phyloP scores from a whole-genome alignment of 2,113 vertebrate species.

The Uria lomvia region DNA sequence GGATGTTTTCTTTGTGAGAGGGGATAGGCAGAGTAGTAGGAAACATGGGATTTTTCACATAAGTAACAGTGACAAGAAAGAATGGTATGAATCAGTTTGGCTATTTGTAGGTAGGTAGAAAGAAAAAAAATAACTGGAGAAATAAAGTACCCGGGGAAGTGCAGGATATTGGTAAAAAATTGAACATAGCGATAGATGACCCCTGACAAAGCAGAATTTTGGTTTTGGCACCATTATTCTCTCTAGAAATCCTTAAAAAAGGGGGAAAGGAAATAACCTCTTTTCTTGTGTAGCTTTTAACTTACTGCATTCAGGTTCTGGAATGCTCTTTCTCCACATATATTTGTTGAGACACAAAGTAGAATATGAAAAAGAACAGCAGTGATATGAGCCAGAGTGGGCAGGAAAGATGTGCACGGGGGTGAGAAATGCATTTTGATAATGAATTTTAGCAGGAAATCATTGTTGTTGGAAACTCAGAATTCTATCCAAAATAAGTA shows the following conservation, averaged over 20 bases:
- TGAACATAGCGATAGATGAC: not conserved
- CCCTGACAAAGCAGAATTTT: not conserved
- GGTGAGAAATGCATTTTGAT: not conserved
- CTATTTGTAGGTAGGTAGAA: not conserved
- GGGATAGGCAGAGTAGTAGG: not conserved
- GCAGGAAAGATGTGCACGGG: not conserved
- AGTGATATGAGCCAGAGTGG: not conserved
- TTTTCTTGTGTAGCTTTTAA: not conserved
- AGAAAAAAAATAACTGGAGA: not conserved
- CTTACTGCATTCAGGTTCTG: not conserved
- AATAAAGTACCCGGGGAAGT: not conserved
- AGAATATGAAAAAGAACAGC: not conserved
- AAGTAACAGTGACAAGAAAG: not conserved
- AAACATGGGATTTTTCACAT: not conserved
- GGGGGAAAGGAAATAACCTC: fast-evolving
- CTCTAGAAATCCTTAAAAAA: not conserved
- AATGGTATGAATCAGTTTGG: not conserved
- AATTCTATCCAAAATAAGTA: not conserved
- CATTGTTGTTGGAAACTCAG: not conserved
- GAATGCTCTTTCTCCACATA: not conserved
- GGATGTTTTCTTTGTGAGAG: not conserved
- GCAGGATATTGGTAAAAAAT: not conserved
- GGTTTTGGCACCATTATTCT: not conserved
- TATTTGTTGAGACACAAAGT: not conserved
- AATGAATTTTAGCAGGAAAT: not conserved